Evolutionary conservation across 2,113 vertebrate genomes (phyloP), one percentile per base, ranked within the genome.

Genomic region (Mesitornis unicolor): DNA sequence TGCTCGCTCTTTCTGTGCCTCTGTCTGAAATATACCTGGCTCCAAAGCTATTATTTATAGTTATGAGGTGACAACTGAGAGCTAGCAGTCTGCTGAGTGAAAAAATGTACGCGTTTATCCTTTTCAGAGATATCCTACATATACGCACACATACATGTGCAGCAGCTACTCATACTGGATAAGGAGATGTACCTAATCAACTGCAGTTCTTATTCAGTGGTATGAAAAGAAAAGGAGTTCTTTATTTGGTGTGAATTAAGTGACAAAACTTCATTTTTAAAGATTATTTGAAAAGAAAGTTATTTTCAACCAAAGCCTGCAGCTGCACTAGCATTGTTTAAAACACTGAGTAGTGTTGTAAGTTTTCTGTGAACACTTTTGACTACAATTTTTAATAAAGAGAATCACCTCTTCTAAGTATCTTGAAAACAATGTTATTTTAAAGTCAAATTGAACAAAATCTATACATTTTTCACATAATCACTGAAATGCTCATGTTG

Each of bases 21-120:
- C 94, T 89, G 87, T 84, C 93, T 96, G 84, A 92, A 97, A 87
- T 26, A 90, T 64, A 95, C 89, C 92, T 91, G 84, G 75, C 74
- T 94, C 76, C 93, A 95, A 92, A 97, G 94, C 94, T 95, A 97
- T 97, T 97, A 91, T 97, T 97, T 96, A 94, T 97, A 97, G 94
- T 97, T 97, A 97, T 95, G 96, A 97, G 96, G 97, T 97, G 97
- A 94, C 93, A 97, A 89, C 92, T 97, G 97, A 97, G 88, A 97
- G 92, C 93, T 97, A 97, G 97, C 96, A 97, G 96, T 96, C 93
- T 97, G 96, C 69, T 96, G 97, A 97, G 96, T 97, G 96, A 89
- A 97, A 92, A 92, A 95, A 95, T 81, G 35, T 74, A 88, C 89
- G 90, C 84, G 1, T 97, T 96, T 94, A 96, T 97, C 80, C 96